Base-by-base conservation (phyloP, 2,797 vertebrate genomes). In the Amphiprion clarkii region DNA sequence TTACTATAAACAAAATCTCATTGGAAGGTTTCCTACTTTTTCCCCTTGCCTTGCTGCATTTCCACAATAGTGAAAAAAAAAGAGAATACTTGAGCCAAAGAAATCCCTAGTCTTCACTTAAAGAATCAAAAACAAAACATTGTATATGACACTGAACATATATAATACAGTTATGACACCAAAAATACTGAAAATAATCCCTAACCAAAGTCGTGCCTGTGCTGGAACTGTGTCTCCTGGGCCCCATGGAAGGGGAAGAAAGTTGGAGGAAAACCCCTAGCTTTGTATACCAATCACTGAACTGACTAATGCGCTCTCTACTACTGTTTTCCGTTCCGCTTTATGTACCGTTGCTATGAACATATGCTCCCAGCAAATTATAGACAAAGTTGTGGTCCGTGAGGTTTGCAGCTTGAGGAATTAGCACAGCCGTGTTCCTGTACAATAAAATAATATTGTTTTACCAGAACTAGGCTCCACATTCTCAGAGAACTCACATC, bases 261-360 rank as follows among this genome's bases (percentile, higher is more conserved):
- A 88, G 83, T 78, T 78, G 79, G 78, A 91, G 90, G 88, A 93
- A 93, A 94, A 88, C 83, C 86, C 88, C 84, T 87, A 64, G 89
- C 92, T 93, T 94, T 92, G 93, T 90, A 83, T 92, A 93, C 88
- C 92, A 90, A 89, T 87, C 78, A 79, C 87, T 85, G 87, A 89
- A 92, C 91, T 94, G 92, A 93, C 92, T 93, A 93, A 93, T 91
- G 89, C 86, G 71, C 85, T 78, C 90, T 87, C 85, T 89, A 91
- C 92, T 93, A 94, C 93, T 94, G 94, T 94, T 95, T 95, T 95
- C 92, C 92, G 89, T 95, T 94, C 86, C 85, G 85, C 92, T 94
- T 93, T 91, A 94, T 94, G 94, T 94, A 90, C 89, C 87, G 92
- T 94, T 95, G 94, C 93, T 94, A 94, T 94, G 94, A 95, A 93